A percentile compares a stretch with the other conserved stretches of the same genome.
Evolutionary conservation across 2,797 vertebrate genomes (phyloP).

Genomic region (Notolabrus celidotus): DNA sequence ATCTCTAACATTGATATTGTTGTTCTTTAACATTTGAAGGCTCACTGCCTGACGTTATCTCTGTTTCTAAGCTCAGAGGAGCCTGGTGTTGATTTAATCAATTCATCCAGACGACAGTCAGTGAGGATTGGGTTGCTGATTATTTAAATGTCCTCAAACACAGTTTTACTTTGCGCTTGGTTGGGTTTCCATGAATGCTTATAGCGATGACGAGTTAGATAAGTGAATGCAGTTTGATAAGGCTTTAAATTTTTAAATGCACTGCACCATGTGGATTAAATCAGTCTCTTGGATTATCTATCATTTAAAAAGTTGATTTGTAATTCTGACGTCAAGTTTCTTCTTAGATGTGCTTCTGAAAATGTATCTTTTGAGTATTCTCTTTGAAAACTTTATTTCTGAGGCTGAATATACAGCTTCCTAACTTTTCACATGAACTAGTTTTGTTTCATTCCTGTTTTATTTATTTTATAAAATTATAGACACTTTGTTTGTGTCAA

Average conservation of each 20-base stretch:
- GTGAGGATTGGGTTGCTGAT: neutral
- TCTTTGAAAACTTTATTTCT: too few species aligned
- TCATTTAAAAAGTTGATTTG: neutral
- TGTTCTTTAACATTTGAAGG: constrained; percentile 35
- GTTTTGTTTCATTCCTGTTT: constrained; percentile 15
- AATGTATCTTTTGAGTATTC: too few species aligned
- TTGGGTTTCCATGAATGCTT: neutral
- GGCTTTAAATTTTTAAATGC: neutral
- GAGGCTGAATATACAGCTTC: neutral
- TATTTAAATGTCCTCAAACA: constrained; percentile 14
- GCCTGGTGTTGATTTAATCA: constrained; percentile 22
- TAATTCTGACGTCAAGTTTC: neutral
- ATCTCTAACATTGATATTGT: constrained; percentile 49
- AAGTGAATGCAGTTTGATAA: neutral
- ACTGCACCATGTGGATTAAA: neutral
- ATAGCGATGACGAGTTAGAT: neutral
- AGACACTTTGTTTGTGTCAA: constrained; percentile 40
- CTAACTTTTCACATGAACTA: constrained; percentile 7
- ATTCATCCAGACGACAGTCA: constrained; percentile 6
- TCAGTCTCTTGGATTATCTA: constrained; percentile 1
- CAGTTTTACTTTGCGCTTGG: neutral
- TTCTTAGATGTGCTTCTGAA: neutral
- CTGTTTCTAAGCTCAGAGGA: constrained; percentile 8
- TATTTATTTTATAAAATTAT: constrained; percentile 10
- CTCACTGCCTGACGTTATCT: constrained; percentile 8